These are phyloP conservation scores for Mythimna ferrago DNA, from an alignment of 2,888 invertebrate species.

Conservation along the genomic window DNA sequence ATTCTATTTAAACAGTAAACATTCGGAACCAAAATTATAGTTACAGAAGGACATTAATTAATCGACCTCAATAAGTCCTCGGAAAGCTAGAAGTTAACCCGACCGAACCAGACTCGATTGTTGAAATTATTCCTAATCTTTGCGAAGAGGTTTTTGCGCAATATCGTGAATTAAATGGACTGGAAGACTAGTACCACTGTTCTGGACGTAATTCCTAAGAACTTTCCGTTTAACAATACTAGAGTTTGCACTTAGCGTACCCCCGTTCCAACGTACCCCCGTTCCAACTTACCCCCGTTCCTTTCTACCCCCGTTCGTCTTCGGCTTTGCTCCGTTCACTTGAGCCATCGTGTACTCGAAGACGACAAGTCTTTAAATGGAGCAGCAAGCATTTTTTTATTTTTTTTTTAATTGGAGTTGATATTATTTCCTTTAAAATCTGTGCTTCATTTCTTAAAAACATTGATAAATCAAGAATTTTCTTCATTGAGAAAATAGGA, in stretches of 20 bases:
- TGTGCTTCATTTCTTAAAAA: neutral
- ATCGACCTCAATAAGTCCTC: slow-evolving; percentile 23
- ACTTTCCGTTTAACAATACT: slow-evolving; percentile 72
- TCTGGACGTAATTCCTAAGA: slow-evolving; percentile 61
- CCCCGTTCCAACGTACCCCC: slow-evolving; percentile 37
- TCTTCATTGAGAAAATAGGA: neutral
- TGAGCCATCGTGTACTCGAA: slow-evolving; percentile 49
- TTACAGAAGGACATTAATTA: slow-evolving; percentile 24
- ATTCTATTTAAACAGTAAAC: slow-evolving; percentile 15
- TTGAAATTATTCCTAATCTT: slow-evolving; percentile 41
- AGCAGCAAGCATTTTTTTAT: slow-evolving; percentile 56
- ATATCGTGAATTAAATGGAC: slow-evolving; percentile 42
- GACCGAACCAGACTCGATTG: slow-evolving; percentile 38
- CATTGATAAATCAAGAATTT: neutral
- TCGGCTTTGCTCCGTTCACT: slow-evolving; percentile 42
- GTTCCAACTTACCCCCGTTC: slow-evolving; percentile 28
- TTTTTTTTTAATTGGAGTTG: slow-evolving; percentile 22
- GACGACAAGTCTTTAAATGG: slow-evolving; percentile 58
- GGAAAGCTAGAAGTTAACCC: slow-evolving; percentile 31
- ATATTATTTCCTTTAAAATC: slow-evolving; percentile 17
- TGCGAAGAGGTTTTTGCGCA: slow-evolving; percentile 23
- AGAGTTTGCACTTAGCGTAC: slow-evolving; percentile 79
- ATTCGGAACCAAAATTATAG: slow-evolving; percentile 22
- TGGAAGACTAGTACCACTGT: slow-evolving; percentile 38
- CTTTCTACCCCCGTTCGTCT: slow-evolving; percentile 27